Base-by-base conservation (phyloP, 2,797 vertebrate genomes). In the Myiothlypis chrysogaster region DNA sequence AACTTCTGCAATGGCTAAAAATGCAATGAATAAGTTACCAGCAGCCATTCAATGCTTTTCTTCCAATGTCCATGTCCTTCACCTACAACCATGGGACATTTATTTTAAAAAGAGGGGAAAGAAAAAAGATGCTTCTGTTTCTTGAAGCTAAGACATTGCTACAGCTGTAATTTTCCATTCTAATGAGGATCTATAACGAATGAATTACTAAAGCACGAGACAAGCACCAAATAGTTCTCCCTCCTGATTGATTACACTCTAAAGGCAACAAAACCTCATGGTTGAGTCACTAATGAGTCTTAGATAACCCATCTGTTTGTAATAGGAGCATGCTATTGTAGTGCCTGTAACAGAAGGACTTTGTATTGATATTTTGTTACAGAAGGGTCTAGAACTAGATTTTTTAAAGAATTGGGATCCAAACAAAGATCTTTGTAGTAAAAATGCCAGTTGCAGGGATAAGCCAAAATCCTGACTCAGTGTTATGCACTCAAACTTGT, bases 201-300 rank as follows among this genome's bases (percentile, higher is more conserved):
- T 60, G 10, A 93, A 91, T 82, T 87, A 92, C 59, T 89, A 70
- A 30, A 82, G 68, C 17, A 9, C 39, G 64, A 64, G 43, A 50
- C 14, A 39, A 60, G 37, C 61, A 95, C 73, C 59, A 76, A 77
- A 83, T 5, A 90, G 71, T 59, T 94, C 35, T 91, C 49, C 44
- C 90, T 92, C 92, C 96, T 95, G 94, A 95, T 49, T 97, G 94
- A 96, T 95, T 94, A 95, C 93, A 95, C 93, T 97, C 87, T 87
- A 96, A 94, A 12, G 37, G 92, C 94, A 97, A 97, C 87, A 76
- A 96, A 97, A 98, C 95, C 91, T 96, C 97, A 97, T 91, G 94
- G 96, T 82, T 97, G 96, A 98, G 90, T 89, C 76, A 91, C 86
- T 94, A 94, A 89, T 61, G 64, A 92, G 43, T 34, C 84, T 93